Conservation (phyloP, 2,888 invertebrate species). For the Schrankia costaestrigalis region DNA sequence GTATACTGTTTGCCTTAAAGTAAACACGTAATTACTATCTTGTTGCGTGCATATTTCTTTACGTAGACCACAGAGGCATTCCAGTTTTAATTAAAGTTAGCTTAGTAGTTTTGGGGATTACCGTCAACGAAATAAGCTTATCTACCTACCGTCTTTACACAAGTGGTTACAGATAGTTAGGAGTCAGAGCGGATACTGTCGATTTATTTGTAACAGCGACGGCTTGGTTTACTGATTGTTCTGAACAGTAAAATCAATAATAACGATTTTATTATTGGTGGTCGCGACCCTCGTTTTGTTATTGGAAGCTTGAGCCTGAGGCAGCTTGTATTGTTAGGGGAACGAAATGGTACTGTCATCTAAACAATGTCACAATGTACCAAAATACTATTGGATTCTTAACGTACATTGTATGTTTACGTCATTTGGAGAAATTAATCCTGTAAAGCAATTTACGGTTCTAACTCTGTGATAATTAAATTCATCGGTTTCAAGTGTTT, state of each 20-base stretch:
- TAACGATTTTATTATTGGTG: constrained; percentile 66
- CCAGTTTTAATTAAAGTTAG: constrained; percentile 23
- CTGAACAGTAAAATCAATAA: constrained; percentile 74
- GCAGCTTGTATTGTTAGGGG: constrained; percentile 36
- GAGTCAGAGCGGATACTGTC: constrained; percentile 67
- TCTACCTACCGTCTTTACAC: constrained; percentile 16
- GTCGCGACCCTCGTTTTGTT: constrained; percentile 43
- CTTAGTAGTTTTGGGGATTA: constrained; percentile 22
- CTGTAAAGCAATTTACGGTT: background rate
- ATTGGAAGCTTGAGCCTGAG: constrained; percentile 16
- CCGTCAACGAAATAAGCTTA: constrained; percentile 10
- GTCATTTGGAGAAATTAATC: background rate
- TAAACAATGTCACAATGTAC: constrained; percentile 13
- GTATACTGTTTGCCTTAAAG: too few relatives aligned
- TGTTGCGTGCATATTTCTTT: too few relatives aligned
- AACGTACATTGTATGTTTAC: background rate
- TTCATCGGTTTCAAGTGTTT: too few relatives aligned
- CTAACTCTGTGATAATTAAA: too few relatives aligned
- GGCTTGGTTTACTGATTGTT: constrained; percentile 65
- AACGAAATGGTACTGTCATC: constrained; percentile 22
- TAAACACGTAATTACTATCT: too few relatives aligned
- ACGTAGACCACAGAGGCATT: constrained; percentile 7
- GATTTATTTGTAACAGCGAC: constrained; percentile 63
- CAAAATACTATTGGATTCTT: constrained; percentile 5
- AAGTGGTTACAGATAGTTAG: constrained; percentile 28